Conservation (phyloP, 2,888 invertebrate genomes). For the Pedicia rivosa region DNA sequence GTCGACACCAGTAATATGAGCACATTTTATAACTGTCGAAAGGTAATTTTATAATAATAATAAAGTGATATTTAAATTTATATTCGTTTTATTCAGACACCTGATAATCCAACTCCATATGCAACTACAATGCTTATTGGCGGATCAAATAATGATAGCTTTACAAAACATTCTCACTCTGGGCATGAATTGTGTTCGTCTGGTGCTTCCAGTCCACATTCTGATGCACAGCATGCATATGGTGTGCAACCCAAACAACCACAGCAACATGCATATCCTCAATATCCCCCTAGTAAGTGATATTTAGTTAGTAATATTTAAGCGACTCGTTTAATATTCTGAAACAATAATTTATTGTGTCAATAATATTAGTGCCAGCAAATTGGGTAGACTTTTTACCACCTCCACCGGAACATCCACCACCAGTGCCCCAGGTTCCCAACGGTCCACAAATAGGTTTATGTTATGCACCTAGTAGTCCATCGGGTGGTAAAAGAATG, state of each 20-base stretch:
- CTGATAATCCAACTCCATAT: slow-evolving; percentile 52
- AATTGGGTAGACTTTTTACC: slow-evolving; percentile 43
- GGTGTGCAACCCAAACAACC: slow-evolving; percentile 14
- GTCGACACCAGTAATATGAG: slow-evolving; percentile 47
- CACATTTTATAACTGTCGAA: slow-evolving; percentile 53
- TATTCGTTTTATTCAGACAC: slow-evolving; percentile 22
- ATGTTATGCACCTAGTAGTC: slow-evolving; percentile 27
- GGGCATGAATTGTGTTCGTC: slow-evolving; percentile 23
- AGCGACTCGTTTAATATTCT: too few relatives aligned
- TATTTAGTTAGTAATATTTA: too few relatives aligned
- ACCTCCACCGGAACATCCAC: slow-evolving; percentile 43
- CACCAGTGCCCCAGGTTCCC: slow-evolving; percentile 30
- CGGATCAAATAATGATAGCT: slow-evolving; percentile 28
- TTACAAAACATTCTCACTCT: slow-evolving; percentile 26
- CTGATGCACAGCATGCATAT: slow-evolving; percentile 20
- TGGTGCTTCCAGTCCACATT: slow-evolving; percentile 30
- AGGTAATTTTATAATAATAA: slow-evolving; percentile 20
- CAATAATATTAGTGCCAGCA: slow-evolving; percentile 31
- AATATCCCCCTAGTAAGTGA: slow-evolving; percentile 26
- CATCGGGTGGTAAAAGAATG: slow-evolving; percentile 27
- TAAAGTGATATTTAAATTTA: neutral
- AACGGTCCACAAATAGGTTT: slow-evolving; percentile 5
- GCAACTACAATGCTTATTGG: slow-evolving; percentile 56
- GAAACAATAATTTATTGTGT: too few relatives aligned
- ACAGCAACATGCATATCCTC: slow-evolving; percentile 19